Evolutionary conservation across 2,888 invertebrate species (phyloP), one percentile per base, ranked within the genome.

Genomic region (Ptilodon capucinus): DNA sequence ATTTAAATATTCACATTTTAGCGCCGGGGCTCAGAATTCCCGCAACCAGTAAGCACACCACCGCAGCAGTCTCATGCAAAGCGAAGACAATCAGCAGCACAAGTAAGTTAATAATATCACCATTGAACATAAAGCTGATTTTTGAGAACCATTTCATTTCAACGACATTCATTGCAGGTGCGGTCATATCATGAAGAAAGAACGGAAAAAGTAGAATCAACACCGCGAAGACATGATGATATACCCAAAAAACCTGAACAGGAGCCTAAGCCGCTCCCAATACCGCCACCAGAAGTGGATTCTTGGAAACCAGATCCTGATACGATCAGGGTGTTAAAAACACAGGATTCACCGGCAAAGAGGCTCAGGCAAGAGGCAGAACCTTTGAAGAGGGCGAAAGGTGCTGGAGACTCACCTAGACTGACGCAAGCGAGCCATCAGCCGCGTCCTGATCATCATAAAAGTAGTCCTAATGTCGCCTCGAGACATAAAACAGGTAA

Each of bases 391-490:
- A 76, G 90, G 40, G 87, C 90, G 3, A 89, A 88, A 35, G 87
- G 86, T 25, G 71, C 75, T 0, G 84, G 86, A 6, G 89, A 89
- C 28, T 87, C 89, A 0, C 90, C 89, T 0, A 71, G 82, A 21
- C 58, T 90, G 39, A 84, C 84, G 1, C 90, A 90, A 42, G 85
- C 86, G 0, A 58, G 76, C 0, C 84, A 82, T 40, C 64, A 60
- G 1, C 72, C 75, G 0, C 71, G 85, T 42, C 90, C 89, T 14
- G 78, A 93, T 32, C 93, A 93, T 70, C 91, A 93, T 65, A 93
- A 93, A 61, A 93, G 93, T 46, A 93, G 93, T 42, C 93, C 93
- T 4, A 93, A 93, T 71, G 93, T 93, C 13, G 93, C 93, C 0
- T 87, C 91, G 0, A 79, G 89, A 32, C 86, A 87, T 64, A 90